Evolutionary conservation across 1,140 invertebrate species (phyloP), one percentile per base, ranked within the genome.

Genomic region (Euwallacea similis): DNA sequence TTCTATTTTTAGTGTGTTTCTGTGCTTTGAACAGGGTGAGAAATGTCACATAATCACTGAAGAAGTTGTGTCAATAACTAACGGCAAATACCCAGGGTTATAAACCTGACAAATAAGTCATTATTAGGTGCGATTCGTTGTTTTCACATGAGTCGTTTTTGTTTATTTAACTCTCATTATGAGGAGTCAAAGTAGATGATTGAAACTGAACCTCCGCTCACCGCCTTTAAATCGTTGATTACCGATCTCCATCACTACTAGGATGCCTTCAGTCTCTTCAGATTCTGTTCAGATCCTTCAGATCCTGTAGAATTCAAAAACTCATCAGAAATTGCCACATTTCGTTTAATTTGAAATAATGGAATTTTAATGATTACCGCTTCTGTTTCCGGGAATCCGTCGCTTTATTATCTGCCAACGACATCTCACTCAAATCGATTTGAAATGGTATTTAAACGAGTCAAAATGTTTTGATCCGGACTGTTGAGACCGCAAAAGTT

Each of bases 31-130:
- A 44, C 7, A 21, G 65, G 65, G 65, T 66, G 65, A 58, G 65
- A 66, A 66, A 66, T 56, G 42, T 66, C 54, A 21, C 54, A 44
- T 66, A 66, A 66, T 66, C 42, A 66, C 65, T 66, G 65, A 66
- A 66, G 65, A 66, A 66, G 65, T 66, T 66, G 16, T 66, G 53
- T 44, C 15, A 66, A 66, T 41, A 66, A 7, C 33, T 10, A 16
- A n/a, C 2, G 16, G 54, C 55, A 47, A 68, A 60, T 50, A 68
- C 42, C 7, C n/a, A 61, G 44, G 15, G 55, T 66, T 66, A 15
- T 43, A 54, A 66, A 21, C 9, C 60, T 68, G 53, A 50, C 66
- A 68, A 68, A 68, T 59, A 60, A 42, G 66, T 46, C 15, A 59
- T 68, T 47, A 58, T 44, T 10, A 56, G 42, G 53, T 56, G 64